Evolutionary conservation across 1,140 invertebrate genomes (phyloP).

Genomic region (Scaptomyza hsui): DNA sequence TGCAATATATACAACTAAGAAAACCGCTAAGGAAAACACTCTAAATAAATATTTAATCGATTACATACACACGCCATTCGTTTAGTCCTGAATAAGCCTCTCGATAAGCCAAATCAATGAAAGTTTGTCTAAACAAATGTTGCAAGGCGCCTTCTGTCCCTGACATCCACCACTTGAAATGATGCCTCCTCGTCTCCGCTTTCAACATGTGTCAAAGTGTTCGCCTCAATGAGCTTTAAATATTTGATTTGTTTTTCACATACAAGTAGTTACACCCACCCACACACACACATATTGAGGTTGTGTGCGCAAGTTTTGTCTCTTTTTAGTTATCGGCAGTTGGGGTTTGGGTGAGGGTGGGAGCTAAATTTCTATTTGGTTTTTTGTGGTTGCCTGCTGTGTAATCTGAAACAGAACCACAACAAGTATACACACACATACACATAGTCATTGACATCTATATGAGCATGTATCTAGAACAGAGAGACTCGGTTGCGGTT

Average conservation of each 20-base stretch:
- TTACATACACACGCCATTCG: conserved; percentile 24
- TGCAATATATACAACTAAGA: background rate
- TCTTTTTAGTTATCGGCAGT: conserved; percentile 15
- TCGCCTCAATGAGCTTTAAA: conserved; percentile 79
- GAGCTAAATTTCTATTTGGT: conserved; percentile 40
- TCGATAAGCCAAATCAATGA: conserved; percentile 43
- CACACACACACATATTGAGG: conserved; percentile 1
- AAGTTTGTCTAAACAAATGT: conserved; percentile 41
- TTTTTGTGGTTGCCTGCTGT: conserved; percentile 62
- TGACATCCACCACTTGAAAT: conserved; percentile 50
- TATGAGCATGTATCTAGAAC: background rate
- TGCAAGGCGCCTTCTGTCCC: conserved; percentile 27
- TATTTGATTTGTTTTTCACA: conserved; percentile 76
- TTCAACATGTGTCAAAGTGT: conserved; percentile 77
- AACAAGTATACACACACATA: conserved; percentile 38
- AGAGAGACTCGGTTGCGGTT: conserved; percentile 21
- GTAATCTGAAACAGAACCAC: conserved; percentile 47
- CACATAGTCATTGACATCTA: background rate
- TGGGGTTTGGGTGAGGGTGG: conserved; percentile 12
- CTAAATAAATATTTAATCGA: conserved; percentile 21
- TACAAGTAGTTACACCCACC: conserved; percentile 1
- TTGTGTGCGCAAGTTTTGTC: conserved; percentile 42
- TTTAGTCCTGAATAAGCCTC: background rate
- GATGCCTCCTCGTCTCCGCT: conserved; percentile 17
- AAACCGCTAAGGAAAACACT: conserved; percentile 20